Percentiles rank a stretch among this genome's conserved stretches.
These are phyloP conservation scores for Argentina silus DNA, from an alignment of 2,797 vertebrate genomes.

Conservation along the genomic window DNA sequence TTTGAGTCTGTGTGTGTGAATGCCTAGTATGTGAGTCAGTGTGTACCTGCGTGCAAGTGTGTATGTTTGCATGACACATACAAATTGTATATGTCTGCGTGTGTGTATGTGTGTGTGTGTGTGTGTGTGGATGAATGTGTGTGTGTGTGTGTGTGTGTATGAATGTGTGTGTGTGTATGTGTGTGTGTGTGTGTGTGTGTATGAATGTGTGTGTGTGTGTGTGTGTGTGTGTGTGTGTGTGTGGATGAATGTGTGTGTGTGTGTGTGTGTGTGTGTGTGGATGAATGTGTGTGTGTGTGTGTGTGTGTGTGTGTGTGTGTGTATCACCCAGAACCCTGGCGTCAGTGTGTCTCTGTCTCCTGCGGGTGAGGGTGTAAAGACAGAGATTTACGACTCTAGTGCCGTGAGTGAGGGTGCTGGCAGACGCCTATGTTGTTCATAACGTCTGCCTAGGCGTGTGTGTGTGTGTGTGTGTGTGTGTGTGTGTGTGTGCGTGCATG, in stretches of 20 bases:
- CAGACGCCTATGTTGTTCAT: slow-evolving; percentile 60
- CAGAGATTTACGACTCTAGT: slow-evolving; percentile 69
- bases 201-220: slow-evolving; percentile 43
- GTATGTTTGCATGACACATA: slow-evolving; percentile 4
- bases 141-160: slow-evolving; percentile 41
- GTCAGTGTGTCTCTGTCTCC: slow-evolving; percentile 74
- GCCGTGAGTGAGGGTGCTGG: slow-evolving; percentile 68
- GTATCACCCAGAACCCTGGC: slow-evolving; percentile 64
- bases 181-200: slow-evolving; percentile 27
- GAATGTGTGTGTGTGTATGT: slow-evolving; percentile 44
- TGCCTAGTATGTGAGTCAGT: slow-evolving; percentile 35
- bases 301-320: slow-evolving; percentile 38
- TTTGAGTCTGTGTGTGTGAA: slow-evolving; percentile 33
- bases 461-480: slow-evolving; percentile 8
- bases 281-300: slow-evolving; percentile 15
- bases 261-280: slow-evolving; percentile 2
- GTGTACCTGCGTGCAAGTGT: slow-evolving; percentile 28
- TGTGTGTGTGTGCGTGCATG: not conserved
- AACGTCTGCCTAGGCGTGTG: slow-evolving; percentile 26
- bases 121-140: not conserved
- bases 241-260: not conserved
- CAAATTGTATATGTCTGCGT: not conserved
- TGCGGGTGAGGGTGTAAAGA: slow-evolving; percentile 67
- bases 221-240: slow-evolving; percentile 23
- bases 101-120: too few relatives aligned